Base-by-base conservation (phyloP, 1,140 invertebrate genomes). In the Heliconius melpomene region DNA sequence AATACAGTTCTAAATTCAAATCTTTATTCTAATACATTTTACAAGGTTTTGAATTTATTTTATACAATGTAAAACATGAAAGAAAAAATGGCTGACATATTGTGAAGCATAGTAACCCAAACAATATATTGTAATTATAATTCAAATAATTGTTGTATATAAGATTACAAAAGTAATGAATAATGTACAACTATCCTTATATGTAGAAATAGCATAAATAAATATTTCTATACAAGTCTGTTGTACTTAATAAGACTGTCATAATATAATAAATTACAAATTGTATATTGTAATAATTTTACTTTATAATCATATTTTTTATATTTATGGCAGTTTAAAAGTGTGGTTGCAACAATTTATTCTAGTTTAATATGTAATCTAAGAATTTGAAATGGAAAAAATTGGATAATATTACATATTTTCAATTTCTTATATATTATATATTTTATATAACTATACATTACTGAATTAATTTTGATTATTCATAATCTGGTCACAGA, bases 211-310 rank as follows among this genome's bases (percentile, higher is more conserved):
- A 66, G 57, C n/a, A 60, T 26, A 26, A 23, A 60, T 60, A 9
- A 11, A 57, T 66, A 66, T 66, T 66, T 66, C 9, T 66, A 26
- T 60, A 2, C 54, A 66, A 29, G 57, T 66, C 57, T 66, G 11
- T 66, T 29, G 26, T 66, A 66, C 26, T 16, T 66, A 66, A 66
- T 66, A 13, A 29, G 26, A 29, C 23, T 66, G 60, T 29, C 60
- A 66, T 60, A 52, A 60, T 29, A 66, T 29, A 66, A 66, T 66
- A 26, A 66, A 66, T 66, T 66, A 66, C 60, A 66, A 66, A 23
- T 66, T 29, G 20, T 60, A 23, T 3, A 13, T 60, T 11, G 60
- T 26, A 66, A 66, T 13, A 66, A 66, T 66, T n/a, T 57, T 8
- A 66, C 60, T 13, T 13, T 23, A 23, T 54, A 13, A 60, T 66